These are phyloP conservation scores for Eristalinus aeneus DNA, from an alignment of 2,888 invertebrate species.

Conservation along the genomic window DNA sequence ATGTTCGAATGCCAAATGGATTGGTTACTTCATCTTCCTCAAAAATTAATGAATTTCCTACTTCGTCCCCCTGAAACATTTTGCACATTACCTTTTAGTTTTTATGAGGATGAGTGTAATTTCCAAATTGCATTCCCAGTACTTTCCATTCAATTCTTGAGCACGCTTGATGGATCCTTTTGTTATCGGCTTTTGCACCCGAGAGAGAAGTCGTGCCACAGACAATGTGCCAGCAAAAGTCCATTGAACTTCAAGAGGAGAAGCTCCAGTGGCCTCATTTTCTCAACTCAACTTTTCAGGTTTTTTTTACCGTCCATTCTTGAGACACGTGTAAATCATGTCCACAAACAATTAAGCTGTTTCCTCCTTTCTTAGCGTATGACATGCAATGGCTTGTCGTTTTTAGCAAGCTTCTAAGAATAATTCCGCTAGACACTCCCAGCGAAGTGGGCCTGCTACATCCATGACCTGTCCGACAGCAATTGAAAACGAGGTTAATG, in stretches of 20 bases:
- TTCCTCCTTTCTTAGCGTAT: background rate
- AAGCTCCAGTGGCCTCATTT: background rate
- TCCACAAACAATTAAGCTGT: constrained; percentile 1
- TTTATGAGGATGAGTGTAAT: background rate
- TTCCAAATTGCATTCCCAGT: background rate
- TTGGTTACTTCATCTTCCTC: background rate
- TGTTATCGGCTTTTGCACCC: background rate
- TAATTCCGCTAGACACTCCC: constrained; percentile 31
- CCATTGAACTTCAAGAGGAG: background rate
- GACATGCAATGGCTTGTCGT: constrained; percentile 8
- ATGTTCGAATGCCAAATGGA: no score
- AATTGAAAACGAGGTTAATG: constrained; percentile 63
- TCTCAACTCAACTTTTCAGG: background rate
- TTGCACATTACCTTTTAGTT: background rate
- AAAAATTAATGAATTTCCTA: background rate
- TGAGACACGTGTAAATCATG: background rate
- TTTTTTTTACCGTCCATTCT: background rate
- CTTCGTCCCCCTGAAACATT: background rate
- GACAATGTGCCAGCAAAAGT: background rate
- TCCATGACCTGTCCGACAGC: constrained; percentile 60
- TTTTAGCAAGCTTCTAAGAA: background rate
- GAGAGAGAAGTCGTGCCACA: background rate
- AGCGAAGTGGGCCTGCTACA: background rate
- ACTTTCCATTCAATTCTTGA: background rate
- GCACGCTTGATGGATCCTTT: background rate